A percentile compares a stretch with the other conserved stretches of the same genome.
phyloP scores from a whole-genome alignment of 1,140 invertebrate species.

The Zaprionus gabonicus region DNA sequence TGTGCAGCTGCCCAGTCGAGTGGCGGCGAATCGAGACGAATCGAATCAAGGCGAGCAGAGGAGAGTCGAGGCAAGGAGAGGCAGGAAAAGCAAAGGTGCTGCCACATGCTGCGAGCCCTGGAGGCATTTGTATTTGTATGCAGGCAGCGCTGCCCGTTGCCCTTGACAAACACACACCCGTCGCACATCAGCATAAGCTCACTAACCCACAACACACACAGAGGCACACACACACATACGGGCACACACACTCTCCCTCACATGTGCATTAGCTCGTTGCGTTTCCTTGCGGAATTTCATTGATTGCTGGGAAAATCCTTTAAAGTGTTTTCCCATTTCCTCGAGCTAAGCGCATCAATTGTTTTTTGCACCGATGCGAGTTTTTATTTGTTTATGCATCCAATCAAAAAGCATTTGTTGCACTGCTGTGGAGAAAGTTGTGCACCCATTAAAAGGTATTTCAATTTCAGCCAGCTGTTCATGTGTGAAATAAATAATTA shows the following conservation, averaged over 20 bases:
- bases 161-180: constrained; percentile 27
- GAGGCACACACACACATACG: constrained; percentile 6
- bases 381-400: background rate
- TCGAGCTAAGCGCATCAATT: constrained; percentile 21
- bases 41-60: background rate
- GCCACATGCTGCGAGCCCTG: constrained; percentile 12
- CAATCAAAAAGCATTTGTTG: background rate
- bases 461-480: background rate
- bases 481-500: too few species aligned
- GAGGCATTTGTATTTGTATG: constrained; percentile 50
- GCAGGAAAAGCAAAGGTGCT: constrained; percentile 7
- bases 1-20: constrained; percentile 50
- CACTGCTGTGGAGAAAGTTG: background rate
- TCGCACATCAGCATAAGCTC: constrained; percentile 3
- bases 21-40: background rate
- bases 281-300: constrained; percentile 38
- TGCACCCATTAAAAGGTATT: background rate
- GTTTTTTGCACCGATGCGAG: background rate
- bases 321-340: constrained; percentile 67
- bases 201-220: background rate
- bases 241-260: background rate
- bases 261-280: constrained; percentile 26
- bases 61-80: background rate
- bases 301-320: constrained; percentile 52
- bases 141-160: constrained; percentile 16